A percentile compares a stretch with the other conserved stretches of the same genome.
These are phyloP conservation scores for Rhadinocentrus ornatus DNA, from an alignment of 2,797 vertebrate genomes.

Conservation along the genomic window DNA sequence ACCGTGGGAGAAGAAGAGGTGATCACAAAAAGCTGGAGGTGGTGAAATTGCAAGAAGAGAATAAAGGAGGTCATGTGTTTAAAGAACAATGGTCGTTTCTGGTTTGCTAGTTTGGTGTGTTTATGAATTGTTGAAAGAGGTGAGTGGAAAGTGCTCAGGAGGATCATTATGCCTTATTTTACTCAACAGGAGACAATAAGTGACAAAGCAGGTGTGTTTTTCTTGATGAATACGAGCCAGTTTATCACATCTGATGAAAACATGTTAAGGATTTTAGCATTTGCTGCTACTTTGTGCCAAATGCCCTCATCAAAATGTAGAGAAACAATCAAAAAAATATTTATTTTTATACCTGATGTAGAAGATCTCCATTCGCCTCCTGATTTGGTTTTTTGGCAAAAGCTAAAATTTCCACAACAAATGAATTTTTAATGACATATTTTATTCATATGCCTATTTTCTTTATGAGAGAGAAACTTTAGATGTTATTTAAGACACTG, in stretches of 20 bases:
- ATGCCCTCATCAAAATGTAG: slow-evolving; percentile 39
- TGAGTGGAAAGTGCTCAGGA: slow-evolving; percentile 68
- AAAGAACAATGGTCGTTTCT: slow-evolving; percentile 49
- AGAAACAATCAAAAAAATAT: slow-evolving; percentile 54
- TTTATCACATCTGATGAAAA: slow-evolving; percentile 24
- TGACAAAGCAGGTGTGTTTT: slow-evolving; percentile 36
- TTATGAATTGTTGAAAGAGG: slow-evolving; percentile 67
- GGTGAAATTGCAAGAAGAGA: slow-evolving; percentile 37
- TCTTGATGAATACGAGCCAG: slow-evolving; percentile 22
- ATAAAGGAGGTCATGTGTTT: slow-evolving; percentile 46
- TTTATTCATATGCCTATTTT: slow-evolving; percentile 72
- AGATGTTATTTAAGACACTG: slow-evolving; percentile 68
- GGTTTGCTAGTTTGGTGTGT: slow-evolving; percentile 69
- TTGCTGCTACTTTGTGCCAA: slow-evolving; percentile 52
- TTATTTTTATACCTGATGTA: slow-evolving; percentile 68
- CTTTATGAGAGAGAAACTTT: slow-evolving; percentile 52
- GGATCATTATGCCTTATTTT: slow-evolving; percentile 58
- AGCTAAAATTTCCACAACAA: slow-evolving; percentile 34
- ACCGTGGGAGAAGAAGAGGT: slow-evolving; percentile 46
- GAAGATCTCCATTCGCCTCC: slow-evolving; percentile 32
- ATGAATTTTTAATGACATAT: slow-evolving; percentile 62
- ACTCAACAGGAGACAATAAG: slow-evolving; percentile 32
- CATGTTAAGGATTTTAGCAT: slow-evolving; percentile 32
- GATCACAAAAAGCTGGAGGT: slow-evolving; percentile 48
- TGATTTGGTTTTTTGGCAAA: slow-evolving; percentile 23